Evolutionary conservation across 1,140 invertebrate genomes (phyloP), one percentile per base, ranked within the genome.

Genomic region (Lutraria rhynchaena): DNA sequence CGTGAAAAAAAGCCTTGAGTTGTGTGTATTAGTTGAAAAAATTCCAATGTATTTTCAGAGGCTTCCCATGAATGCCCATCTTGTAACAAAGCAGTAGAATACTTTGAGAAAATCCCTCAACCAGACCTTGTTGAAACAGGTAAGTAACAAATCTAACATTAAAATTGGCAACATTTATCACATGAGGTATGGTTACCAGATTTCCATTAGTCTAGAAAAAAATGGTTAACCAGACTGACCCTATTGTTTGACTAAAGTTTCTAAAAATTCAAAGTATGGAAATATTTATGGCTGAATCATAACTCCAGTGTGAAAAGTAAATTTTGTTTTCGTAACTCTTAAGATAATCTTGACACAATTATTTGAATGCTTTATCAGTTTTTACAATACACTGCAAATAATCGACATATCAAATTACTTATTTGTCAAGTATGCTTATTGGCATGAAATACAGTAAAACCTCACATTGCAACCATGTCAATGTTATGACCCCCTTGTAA

Each of bases 111-210:
- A 9, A 31, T 58, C 3, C 71, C 71, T 1, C 55, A 75, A 33
- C 71, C 71, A 1, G 71, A 75, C n/a, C 57, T 75, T 11, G 31
- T 75, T 27, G 31, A 75, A 11, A 75, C 53, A 60, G 71, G 71
- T 75, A 60, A 27, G 2, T n/a, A 57, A 57, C 5, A 57, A 29
- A n/a, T 57, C 53, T 57, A 7, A 41, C 37, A 15, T 5, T 41
- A 41, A 41, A 41, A 41, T 5, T 41, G 37, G n/a, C n/a, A n/a
- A n/a, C n/a, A 53, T n/a, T 53, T 17, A 46, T 46, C 9, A 46
- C 44, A 46, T 11, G 19, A 46, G 44, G 19, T 46, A 11, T 11
- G 19, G 9, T 46, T 46, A 13, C 9, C 9, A 11, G 11, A 13
- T 9, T 13, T 29, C 11, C 19, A 58, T 13, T 9, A 24, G 22